phyloP scores from a whole-genome alignment of 2,888 invertebrate genomes.

The Scaptodrosophila latifasciaeformis region DNA sequence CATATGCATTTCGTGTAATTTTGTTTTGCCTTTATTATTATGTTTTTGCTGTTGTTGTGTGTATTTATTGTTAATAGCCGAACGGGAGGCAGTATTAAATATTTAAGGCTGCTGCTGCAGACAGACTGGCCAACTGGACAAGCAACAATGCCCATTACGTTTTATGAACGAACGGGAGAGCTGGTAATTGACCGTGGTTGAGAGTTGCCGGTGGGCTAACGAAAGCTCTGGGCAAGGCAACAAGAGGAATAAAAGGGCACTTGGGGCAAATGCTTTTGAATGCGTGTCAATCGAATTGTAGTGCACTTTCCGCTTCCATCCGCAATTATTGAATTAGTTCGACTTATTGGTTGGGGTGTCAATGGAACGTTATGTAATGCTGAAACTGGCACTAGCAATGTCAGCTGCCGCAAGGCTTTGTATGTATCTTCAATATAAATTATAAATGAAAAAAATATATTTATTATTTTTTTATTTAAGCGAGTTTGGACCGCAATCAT shows the following conservation, averaged over 20 bases:
- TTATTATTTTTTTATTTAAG: too few relatives aligned
- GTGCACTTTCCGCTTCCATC: not conserved
- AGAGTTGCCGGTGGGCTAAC: conserved; percentile 12
- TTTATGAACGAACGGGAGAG: conserved; percentile 41
- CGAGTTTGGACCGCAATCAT: too few relatives aligned
- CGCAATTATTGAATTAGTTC: conserved; percentile 4
- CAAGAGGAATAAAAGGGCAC: too few relatives aligned
- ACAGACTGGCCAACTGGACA: conserved; percentile 14
- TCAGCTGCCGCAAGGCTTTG: not conserved
- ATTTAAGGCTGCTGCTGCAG: conserved; percentile 39
- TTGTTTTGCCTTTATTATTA: conserved; percentile 30
- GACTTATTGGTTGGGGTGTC: not conserved
- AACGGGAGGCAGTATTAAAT: conserved; percentile 39
- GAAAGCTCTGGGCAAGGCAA: conserved; percentile 28
- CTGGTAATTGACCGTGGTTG: conserved; percentile 43
- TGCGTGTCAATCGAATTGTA: not conserved
- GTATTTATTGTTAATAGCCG: conserved; percentile 2
- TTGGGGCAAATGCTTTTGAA: conserved; percentile 1
- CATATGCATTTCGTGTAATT: conserved; percentile 32
- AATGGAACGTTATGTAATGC: not conserved
- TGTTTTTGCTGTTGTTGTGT: conserved; percentile 25
- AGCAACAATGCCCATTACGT: conserved; percentile 36
- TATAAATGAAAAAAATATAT: not conserved
- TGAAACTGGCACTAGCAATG: not conserved
- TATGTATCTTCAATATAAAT: not conserved